Evolutionary conservation across 1,140 invertebrate species (phyloP), one percentile per base, ranked within the genome.

Genomic region (Drosophila guanche): DNA sequence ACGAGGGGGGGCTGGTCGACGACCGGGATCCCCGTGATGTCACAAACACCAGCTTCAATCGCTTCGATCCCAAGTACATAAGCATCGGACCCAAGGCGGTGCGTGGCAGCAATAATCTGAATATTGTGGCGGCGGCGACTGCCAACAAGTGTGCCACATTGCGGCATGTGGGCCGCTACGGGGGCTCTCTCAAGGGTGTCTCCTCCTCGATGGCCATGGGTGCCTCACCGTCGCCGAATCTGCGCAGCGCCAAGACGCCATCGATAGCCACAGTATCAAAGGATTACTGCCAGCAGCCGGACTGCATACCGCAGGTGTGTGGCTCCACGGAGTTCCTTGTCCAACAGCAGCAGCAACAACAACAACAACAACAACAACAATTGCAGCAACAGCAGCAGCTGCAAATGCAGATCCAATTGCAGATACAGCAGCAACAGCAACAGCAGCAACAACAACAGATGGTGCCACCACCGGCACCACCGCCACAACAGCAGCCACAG

Each of bases 1-100:
- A 86, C 3, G 40, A 47, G 0, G 59, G 47, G 10, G 62, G 43
- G 2, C 37, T 69, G 47, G 51, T 48, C 54, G 83, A 90, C 5
- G 91, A 90, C 53, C 86, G 79, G 61, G 92, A 91, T 72, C 92
- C 92, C 0, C 75, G 91, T 5, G 91, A 91, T 46, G 90, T 92
- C 33, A 90, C 88, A 50, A 90, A 91, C 62, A 92, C 89, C 67
- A 92, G 91, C 61, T 92, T 94, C 90, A 94, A 94, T 91, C 93
- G 93, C 55, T 94, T 94, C 89, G 93, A 94, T 90, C 93, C 93
- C 58, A 94, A 94, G 76, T 94, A 94, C 86, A 93, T 93, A 14
- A 94, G 93, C 85, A 94, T 94, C 80, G 93, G 93, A 0, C 93
- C 93, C 43, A 93, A 93, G 86, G 92, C 93, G 68, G 91, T 92